Evolutionary conservation across 2,888 invertebrate genomes (phyloP), one percentile per base, ranked within the genome.

Genomic region (Dasysyrphus tricinctus): DNA sequence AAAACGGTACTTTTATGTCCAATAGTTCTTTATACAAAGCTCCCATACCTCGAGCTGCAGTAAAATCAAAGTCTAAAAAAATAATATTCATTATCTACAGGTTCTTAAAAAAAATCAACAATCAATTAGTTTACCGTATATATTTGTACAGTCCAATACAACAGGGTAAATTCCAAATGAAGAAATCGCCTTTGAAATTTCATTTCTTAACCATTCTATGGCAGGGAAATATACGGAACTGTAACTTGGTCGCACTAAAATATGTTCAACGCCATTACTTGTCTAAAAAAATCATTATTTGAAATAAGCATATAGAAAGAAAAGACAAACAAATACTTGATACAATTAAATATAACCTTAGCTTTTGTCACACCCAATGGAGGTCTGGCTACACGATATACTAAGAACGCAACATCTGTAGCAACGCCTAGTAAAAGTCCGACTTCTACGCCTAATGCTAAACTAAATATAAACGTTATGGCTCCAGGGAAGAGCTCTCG

Each of bases 371-470:
- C 95, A 57, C 95, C 94, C 7, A 97, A 93, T 67, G 95, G 95
- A 0, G 97, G 97, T 65, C 97, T 93, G 0, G 97, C 97, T 19
- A 96, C 96, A 3, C 97, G 96, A 91, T 97, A 97, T 9, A 97
- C 93, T 8, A 97, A 92, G 87, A 97, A 95, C 39, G 96, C 93
- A 5, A 97, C 94, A 91, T 97, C 97, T 34, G 96, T 94, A 0
- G 94, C 95, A 1, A 97, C 97, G 0, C 97, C 97, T 24, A 96
- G 94, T 14, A 97, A 92, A 88, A 98, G 96, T 2, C 98, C 98
- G 84, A 97, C 94, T 92, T 98, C 97, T 0, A 97, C 97, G 1
- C 98, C 97, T 79, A 97, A 94, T 0, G 94, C 92, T 14, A 98
- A 94, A 88, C 98, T 98, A 29, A 96, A 92, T 0, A 96, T 93